Percentiles rank a stretch among this genome's conserved stretches.
Conservation (phyloP, 1,140 invertebrate genomes). For the Bombus balteatus region DNA sequence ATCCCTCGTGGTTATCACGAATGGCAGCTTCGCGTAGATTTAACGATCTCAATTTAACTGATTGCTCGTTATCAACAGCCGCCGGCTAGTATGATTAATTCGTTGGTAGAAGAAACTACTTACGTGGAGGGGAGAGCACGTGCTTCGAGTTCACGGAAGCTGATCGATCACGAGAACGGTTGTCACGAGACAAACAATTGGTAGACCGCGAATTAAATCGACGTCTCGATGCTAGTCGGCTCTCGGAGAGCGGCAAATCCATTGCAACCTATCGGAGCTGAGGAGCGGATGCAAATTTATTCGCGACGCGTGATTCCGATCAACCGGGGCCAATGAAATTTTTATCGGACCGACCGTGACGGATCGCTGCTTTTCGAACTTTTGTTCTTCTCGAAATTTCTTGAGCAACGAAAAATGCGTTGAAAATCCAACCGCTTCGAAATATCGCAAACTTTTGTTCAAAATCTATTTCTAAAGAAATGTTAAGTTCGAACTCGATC, state of each 20-base stretch:
- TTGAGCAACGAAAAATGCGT: background rate
- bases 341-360: background rate
- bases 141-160: constrained; percentile 35
- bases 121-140: background rate
- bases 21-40: background rate
- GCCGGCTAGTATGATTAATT: constrained; percentile 5
- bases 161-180: constrained; percentile 38
- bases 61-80: background rate
- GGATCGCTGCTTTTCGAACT: background rate
- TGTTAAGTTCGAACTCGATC: background rate
- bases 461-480: background rate
- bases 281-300: constrained; percentile 20
- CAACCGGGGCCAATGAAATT: constrained; percentile 32
- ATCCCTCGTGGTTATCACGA: background rate
- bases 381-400: background rate
- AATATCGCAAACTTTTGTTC: too few species aligned
- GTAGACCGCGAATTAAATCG: constrained; percentile 22
- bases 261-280: constrained; percentile 1
- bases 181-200: constrained; percentile 50
- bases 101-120: background rate
- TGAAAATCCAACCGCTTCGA: background rate
- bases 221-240: background rate
- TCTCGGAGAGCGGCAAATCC: background rate
- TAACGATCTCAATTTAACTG: constrained; percentile 7
- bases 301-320: constrained; percentile 39